Conservation (phyloP, 2,797 vertebrate species). For the Trematomus bernacchii region DNA sequence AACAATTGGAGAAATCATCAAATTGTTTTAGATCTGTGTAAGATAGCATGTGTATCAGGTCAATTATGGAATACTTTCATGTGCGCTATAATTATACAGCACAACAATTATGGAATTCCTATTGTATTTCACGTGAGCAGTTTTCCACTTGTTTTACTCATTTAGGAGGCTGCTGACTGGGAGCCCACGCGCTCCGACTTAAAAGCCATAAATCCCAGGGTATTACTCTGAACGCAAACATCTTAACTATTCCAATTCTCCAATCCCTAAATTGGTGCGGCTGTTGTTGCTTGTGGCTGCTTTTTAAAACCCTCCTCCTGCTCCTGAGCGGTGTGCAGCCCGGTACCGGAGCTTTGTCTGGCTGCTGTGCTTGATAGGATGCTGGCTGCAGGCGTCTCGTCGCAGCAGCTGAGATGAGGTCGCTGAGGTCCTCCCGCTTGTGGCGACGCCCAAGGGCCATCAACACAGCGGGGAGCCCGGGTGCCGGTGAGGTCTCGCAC, state of each 20-base stretch:
- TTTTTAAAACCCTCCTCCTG: slow-evolving; percentile 59
- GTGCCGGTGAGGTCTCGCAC: slow-evolving; percentile 80
- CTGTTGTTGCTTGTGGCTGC: slow-evolving; percentile 73
- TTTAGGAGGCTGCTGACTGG: slow-evolving; percentile 42
- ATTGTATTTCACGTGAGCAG: slow-evolving; percentile 33
- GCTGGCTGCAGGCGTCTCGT: slow-evolving; percentile 82
- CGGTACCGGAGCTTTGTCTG: slow-evolving; percentile 51
- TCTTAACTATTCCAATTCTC: slow-evolving; percentile 63
- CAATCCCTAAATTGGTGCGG: slow-evolving; percentile 69
- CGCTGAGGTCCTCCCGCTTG: slow-evolving; percentile 77
- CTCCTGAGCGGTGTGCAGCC: slow-evolving; percentile 42
- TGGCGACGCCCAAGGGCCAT: slow-evolving; percentile 86
- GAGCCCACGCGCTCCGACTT: slow-evolving; percentile 57
- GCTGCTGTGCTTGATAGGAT: slow-evolving; percentile 75
- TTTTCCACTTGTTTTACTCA: slow-evolving; percentile 33
- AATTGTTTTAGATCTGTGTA: slow-evolving; percentile 25
- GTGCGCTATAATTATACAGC: background rate
- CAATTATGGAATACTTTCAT: slow-evolving; percentile 1
- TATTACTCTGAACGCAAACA: slow-evolving; percentile 62
- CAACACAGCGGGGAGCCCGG: slow-evolving; percentile 83
- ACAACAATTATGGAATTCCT: slow-evolving; percentile 13
- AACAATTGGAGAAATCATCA: slow-evolving; percentile 57
- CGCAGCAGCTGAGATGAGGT: slow-evolving; percentile 84
- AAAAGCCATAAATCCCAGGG: slow-evolving; percentile 67
- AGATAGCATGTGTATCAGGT: background rate